Conservation (phyloP, 2,797 vertebrate species). For the Ptychadena robeensis region DNA sequence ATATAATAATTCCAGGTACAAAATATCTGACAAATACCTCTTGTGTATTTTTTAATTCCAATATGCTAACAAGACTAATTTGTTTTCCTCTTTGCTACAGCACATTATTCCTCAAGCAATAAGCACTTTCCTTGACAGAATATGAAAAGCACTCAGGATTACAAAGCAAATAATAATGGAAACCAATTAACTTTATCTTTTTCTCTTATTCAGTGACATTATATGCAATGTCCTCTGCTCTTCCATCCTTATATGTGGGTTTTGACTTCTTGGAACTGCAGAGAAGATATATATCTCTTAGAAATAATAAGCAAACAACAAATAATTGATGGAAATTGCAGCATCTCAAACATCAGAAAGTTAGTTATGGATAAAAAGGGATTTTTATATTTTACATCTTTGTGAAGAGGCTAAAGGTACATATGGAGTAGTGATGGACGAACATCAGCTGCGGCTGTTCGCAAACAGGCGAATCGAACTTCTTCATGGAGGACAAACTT, state of each 20-base stretch:
- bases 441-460: no score
- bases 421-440: no score
- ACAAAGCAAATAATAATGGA: background rate
- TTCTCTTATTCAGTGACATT: background rate
- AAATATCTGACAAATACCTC: background rate
- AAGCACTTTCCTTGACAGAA: slow-evolving; percentile 16
- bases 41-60: background rate
- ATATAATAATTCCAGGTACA: no score
- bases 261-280: background rate
- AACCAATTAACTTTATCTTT: slow-evolving; percentile 8
- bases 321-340: background rate
- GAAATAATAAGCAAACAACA: no score
- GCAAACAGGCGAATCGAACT: no score
- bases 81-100: background rate
- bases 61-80: slow-evolving; percentile 30
- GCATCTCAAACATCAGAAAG: background rate
- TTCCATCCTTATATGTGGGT: background rate
- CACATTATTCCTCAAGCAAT: background rate
- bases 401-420: background rate
- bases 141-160: background rate
- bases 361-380: background rate
- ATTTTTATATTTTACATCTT: background rate
- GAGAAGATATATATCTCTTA: background rate
- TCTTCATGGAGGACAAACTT: no score
- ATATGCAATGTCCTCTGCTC: background rate